Base-by-base conservation (phyloP, 2,888 invertebrate genomes). In the Lingula anatina region DNA sequence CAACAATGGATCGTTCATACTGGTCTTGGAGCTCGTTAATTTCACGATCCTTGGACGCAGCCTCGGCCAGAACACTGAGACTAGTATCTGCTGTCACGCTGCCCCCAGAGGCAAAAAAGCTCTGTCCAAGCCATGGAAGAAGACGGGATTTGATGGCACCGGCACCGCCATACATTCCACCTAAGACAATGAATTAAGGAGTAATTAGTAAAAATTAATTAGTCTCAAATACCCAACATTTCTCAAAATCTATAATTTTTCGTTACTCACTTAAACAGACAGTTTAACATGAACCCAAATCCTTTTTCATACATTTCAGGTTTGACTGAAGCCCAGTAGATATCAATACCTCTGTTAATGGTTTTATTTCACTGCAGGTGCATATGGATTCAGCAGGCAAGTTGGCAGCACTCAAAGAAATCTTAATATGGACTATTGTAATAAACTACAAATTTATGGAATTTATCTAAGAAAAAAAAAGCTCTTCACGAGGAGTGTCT, bases 141-240 rank as follows among this genome's bases (percentile, higher is more conserved):
- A 74, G 65, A 2, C 74, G 61, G 5, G 65, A 67, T 54, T 73
- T 74, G 56, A 75, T 71, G 50, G 69, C 64, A 47, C 60, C 66
- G 15, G 71, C 65, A 7, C 73, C 73, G 24, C 71, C 72, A 60
- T 71, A 74, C 54, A 68, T 49, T 24, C 73, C 73, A 55, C 73
- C 74, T 74, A 47, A 26, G 50, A 49, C 39, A 37, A 39, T 21
- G 46, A 18, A 46, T 23, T 20, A n/a, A 7, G 44, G 26, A 18
- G 39, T 20, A 9, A 2, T 15, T 9, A 24, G 15, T n/a, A n/a
- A 9, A 9, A 39, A 15, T 39, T 7, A 12, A 18, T 39, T 7
- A 39, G 18, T 7, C 9, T 7, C 9, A 18, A 39, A 39, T 9
- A 20, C 7, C 9, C 18, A 39, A 39, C 40, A 39, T 39, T 15